phyloP scores from a whole-genome alignment of 2,113 vertebrate genomes.

The Chlorocebus sabaeus region DNA sequence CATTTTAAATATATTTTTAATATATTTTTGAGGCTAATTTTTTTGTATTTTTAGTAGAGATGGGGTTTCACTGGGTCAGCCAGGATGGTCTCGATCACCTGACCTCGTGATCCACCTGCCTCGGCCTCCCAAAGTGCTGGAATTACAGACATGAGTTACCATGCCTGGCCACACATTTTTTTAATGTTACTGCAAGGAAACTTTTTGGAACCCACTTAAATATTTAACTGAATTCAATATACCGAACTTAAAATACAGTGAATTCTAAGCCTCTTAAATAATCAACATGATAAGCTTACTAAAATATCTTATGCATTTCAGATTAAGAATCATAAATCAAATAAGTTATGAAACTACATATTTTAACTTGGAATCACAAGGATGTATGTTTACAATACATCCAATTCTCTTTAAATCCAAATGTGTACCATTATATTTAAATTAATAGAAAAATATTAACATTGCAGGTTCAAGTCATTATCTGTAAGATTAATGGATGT shows the following conservation, averaged over 20 bases:
- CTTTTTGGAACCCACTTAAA: slow-evolving; percentile 6
- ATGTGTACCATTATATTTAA: background rate
- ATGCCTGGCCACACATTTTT: no score
- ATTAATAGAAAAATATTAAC: slow-evolving; percentile 5
- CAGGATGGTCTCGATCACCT: no score
- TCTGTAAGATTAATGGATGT: background rate
- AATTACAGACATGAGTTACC: background rate
- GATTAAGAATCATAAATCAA: background rate
- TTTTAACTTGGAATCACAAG: slow-evolving; percentile 22
- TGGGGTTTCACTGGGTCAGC: no score
- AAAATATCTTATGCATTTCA: background rate
- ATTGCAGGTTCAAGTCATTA: background rate
- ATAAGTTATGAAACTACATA: background rate
- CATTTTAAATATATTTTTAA: background rate
- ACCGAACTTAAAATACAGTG: background rate
- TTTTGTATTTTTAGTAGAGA: no score
- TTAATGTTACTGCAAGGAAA: background rate
- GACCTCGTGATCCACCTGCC: no score
- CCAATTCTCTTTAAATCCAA: slow-evolving; percentile 6
- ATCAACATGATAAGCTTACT: background rate
- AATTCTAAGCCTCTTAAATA: background rate
- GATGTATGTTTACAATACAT: background rate
- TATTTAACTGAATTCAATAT: background rate
- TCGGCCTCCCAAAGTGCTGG: no score
- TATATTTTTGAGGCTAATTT: no score